A percentile compares a stretch with the other conserved stretches of the same genome.
Evolutionary conservation across 2,888 invertebrate species (phyloP).

Genomic region (Petrophora chlorosata): DNA sequence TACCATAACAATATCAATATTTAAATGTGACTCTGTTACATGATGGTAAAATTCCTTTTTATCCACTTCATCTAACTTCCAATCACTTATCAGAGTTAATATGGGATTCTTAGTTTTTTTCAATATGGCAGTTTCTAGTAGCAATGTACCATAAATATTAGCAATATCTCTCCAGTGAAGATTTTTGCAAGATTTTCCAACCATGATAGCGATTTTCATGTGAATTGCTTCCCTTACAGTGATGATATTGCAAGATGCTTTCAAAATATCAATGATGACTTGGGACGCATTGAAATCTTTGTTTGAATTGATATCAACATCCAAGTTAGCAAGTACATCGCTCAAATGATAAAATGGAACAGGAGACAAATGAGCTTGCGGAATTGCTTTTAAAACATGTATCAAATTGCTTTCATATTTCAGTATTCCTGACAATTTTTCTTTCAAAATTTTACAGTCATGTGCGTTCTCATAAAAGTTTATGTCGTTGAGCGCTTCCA

Average conservation of each 20-base stretch:
- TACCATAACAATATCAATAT: slow-evolving; percentile 55
- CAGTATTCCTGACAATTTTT: slow-evolving; percentile 43
- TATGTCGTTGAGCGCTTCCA: slow-evolving; percentile 68
- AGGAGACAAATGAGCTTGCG: slow-evolving; percentile 67
- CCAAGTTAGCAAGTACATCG: slow-evolving; percentile 47
- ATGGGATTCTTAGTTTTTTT: slow-evolving; percentile 40
- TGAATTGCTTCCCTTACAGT: slow-evolving; percentile 61
- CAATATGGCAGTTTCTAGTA: slow-evolving; percentile 37
- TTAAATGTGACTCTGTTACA: slow-evolving; percentile 42
- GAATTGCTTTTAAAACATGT: slow-evolving; percentile 54
- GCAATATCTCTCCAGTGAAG: slow-evolving; percentile 54
- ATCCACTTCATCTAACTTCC: slow-evolving; percentile 40
- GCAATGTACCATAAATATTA: slow-evolving; percentile 47
- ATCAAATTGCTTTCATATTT: slow-evolving; percentile 43
- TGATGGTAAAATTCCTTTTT: slow-evolving; percentile 42
- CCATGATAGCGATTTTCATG: slow-evolving; percentile 56
- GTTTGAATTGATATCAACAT: slow-evolving; percentile 27
- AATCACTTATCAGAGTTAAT: slow-evolving; percentile 36
- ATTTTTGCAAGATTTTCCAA: slow-evolving; percentile 51
- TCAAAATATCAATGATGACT: slow-evolving; percentile 52
- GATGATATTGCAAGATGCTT: slow-evolving; percentile 67
- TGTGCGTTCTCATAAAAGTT: slow-evolving; percentile 57
- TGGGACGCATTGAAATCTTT: slow-evolving; percentile 32
- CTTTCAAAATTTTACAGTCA: slow-evolving; percentile 47
- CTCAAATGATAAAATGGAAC: slow-evolving; percentile 66